These are phyloP conservation scores for Sphecodes monilicornis DNA, from an alignment of 2,888 invertebrate genomes.

Conservation along the genomic window DNA sequence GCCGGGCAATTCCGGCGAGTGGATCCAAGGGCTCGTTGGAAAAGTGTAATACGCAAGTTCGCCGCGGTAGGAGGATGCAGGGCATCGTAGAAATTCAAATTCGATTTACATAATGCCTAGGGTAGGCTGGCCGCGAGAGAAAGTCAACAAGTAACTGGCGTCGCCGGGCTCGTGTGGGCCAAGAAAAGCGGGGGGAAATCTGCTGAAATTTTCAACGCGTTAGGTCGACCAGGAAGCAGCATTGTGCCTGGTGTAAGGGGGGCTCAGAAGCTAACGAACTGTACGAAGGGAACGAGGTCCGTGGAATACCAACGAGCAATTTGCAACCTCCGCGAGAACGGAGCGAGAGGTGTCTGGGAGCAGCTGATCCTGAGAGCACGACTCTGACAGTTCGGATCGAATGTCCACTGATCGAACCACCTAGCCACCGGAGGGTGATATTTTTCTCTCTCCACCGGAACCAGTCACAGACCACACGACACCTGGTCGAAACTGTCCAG, in stretches of 20 bases:
- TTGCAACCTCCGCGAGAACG: neutral
- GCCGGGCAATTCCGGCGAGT: neutral
- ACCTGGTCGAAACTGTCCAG: constrained; percentile 1
- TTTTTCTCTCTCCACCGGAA: neutral
- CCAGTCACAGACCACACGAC: constrained; percentile 1
- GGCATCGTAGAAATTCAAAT: constrained; percentile 26
- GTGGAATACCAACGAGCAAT: constrained; percentile 6
- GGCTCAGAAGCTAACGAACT: neutral
- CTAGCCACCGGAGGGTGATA: neutral
- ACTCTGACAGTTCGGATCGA: constrained; percentile 3
- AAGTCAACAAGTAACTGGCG: constrained; percentile 53
- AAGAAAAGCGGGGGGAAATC: neutral
- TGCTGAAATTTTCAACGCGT: constrained; percentile 24
- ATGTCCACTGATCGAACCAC: neutral
- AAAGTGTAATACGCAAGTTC: constrained; percentile 3
- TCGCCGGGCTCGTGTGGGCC: neutral
- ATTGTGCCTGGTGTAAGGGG: neutral
- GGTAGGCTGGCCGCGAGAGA: constrained; percentile 30
- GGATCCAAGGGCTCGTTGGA: constrained; percentile 10
- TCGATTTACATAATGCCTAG: constrained; percentile 31
- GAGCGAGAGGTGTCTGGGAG: neutral
- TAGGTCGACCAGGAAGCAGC: constrained; percentile 14
- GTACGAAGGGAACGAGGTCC: neutral
- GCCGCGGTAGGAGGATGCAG: neutral
- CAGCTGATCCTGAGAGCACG: neutral